Evolutionary conservation across 2,888 invertebrate species (phyloP), one percentile per base, ranked within the genome.

Genomic region (Morpho achilles): DNA sequence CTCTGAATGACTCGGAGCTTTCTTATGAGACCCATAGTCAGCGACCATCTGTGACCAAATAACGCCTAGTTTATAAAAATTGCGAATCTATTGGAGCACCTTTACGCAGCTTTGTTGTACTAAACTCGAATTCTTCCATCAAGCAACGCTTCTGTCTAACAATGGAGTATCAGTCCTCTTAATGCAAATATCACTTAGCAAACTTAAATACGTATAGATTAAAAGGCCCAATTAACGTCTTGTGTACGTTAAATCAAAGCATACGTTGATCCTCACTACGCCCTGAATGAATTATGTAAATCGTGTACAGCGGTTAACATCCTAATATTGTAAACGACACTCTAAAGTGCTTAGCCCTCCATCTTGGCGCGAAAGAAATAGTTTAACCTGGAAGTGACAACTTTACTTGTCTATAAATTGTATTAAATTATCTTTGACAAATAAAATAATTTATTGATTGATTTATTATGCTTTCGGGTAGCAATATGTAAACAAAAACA

Each of bases 251-350:
- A 81, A 79, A 79, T 78, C 77, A 75, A 68, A 74, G 74, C 78
- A 78, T 77, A 82, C 77, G 79, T 70, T 74, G 67, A 65, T 66
- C 65, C 61, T 63, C 63, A 42, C 57, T 58, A 54, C 61, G 71
- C 73, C 73, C 66, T 69, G 42, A 82, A 87, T 88, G 87, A 88
- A 87, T 89, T 89, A 90, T 89, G 89, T 77, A 88, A 89, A 90
- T 89, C 82, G 79, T 75, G 78, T 76, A 70, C 75, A 75, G 87
- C 80, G 87, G 88, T 88, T 90, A 87, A 88, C 87, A 83, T 85
- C 84, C 85, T 88, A 86, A 89, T 90, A 88, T 87, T 86, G 87
- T 87, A 87, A 87, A 80, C 82, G 89, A 87, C 86, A 86, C 87
- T 84, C 76, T 75, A 74, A 73, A 32, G 40, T 46, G 9, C 9